phyloP scores from a whole-genome alignment of 2,797 vertebrate species.

The Malurus leucopterus region DNA sequence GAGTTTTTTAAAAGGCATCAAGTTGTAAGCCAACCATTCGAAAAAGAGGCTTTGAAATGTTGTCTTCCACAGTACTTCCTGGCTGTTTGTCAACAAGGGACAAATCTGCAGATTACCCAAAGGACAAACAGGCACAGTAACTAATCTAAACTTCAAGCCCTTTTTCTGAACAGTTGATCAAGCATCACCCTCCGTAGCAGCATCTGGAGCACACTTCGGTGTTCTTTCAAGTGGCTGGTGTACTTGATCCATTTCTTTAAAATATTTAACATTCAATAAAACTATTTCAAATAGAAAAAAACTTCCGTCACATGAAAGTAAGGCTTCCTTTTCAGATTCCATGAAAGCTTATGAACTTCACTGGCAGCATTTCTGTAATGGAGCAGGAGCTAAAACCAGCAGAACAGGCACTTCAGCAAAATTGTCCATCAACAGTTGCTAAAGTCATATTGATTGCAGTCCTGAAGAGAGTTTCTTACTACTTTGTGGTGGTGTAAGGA shows the following conservation, averaged over 20 bases:
- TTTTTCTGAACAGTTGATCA: constrained; percentile 63
- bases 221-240: constrained; percentile 82
- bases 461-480: constrained; percentile 79
- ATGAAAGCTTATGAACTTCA: constrained; percentile 52
- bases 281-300: constrained; percentile 65
- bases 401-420: constrained; percentile 52
- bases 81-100: background rate
- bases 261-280: constrained; percentile 58
- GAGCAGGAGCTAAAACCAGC: constrained; percentile 26
- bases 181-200: constrained; percentile 90
- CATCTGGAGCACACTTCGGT: constrained; percentile 80
- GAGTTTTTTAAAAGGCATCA: constrained; percentile 71
- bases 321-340: constrained; percentile 26
- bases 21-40: constrained; percentile 70
- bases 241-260: constrained; percentile 65
- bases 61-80: background rate
- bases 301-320: background rate
- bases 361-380: constrained; percentile 22
- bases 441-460: constrained; percentile 42
- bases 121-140: background rate
- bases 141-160: constrained; percentile 28
- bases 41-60: constrained; percentile 47
- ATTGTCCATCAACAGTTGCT: constrained; percentile 8
- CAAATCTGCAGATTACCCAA: background rate
- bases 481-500: constrained; percentile 92